Conservation (phyloP, 2,888 invertebrate species). For the Cryptus armator region DNA sequence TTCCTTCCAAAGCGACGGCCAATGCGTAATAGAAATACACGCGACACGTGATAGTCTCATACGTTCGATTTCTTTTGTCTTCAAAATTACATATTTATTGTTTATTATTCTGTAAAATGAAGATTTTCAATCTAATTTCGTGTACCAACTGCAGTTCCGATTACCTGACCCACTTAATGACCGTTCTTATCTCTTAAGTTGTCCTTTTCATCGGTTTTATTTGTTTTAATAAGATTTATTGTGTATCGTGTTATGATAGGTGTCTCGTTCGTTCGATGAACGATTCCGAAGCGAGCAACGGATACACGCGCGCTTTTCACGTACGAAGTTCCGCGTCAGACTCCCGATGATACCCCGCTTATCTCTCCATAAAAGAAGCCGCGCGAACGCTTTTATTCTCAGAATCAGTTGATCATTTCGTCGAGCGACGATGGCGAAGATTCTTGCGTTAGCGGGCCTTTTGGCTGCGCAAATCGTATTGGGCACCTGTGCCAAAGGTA, state of each 20-base stretch:
- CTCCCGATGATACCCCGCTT: slow-evolving; percentile 49
- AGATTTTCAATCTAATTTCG: background rate
- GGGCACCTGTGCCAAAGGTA: slow-evolving; percentile 75
- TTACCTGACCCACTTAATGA: background rate
- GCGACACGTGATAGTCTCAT: too few species aligned
- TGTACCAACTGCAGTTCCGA: background rate
- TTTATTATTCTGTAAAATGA: too few species aligned
- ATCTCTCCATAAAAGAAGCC: slow-evolving; percentile 68
- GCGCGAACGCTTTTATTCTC: slow-evolving; percentile 39
- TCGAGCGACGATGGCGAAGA: slow-evolving; percentile 71
- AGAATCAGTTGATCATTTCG: slow-evolving; percentile 67
- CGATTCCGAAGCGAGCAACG: background rate
- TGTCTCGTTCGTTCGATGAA: background rate
- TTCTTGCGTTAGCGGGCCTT: slow-evolving; percentile 75
- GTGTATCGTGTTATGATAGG: background rate
- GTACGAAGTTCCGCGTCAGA: slow-evolving; percentile 25
- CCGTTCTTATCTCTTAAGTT: background rate
- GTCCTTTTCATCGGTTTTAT: background rate
- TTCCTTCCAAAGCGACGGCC: too few species aligned
- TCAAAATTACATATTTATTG: too few species aligned
- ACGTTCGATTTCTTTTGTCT: too few species aligned
- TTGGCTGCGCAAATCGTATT: slow-evolving; percentile 69
- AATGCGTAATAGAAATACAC: too few species aligned
- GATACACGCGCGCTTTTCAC: background rate
- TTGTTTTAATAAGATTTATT: background rate